Evolutionary conservation across 2,113 vertebrate genomes (phyloP).

Genomic region (Tachysurus fulvidraco): DNA sequence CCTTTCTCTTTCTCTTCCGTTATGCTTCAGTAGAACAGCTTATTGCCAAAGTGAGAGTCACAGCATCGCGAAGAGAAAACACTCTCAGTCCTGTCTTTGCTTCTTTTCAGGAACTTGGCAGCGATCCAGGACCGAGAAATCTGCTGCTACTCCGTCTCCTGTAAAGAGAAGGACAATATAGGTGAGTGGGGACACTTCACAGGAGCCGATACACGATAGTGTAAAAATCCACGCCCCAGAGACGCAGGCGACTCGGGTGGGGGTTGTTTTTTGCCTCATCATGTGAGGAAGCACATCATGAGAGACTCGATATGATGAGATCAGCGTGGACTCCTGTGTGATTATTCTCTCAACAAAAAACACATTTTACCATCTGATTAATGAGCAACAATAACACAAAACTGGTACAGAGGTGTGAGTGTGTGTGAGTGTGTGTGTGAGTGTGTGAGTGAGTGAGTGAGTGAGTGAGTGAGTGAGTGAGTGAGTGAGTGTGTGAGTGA

Average conservation of each 20-base stretch:
- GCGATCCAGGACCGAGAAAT: conserved; percentile 84
- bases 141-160: conserved; percentile 84
- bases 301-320: conserved; percentile 26
- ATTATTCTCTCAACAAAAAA: too few relatives aligned
- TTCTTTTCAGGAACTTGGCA: conserved; percentile 75
- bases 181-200: conserved; percentile 62
- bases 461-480: too few relatives aligned
- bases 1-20: neutral
- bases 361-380: too few relatives aligned
- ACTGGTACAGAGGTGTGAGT: too few relatives aligned
- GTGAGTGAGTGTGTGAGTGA: too few relatives aligned
- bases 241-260: neutral
- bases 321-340: neutral
- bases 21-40: neutral
- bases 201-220: neutral
- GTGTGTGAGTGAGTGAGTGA: too few relatives aligned
- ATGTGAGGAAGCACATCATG: neutral
- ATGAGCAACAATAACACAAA: too few relatives aligned
- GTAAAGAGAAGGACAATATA: conserved; percentile 85
- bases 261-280: conserved; percentile 5
- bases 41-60: neutral
- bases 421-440: too few relatives aligned
- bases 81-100: neutral
- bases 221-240: neutral
- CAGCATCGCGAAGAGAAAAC: neutral